Base-by-base conservation (phyloP, 2,113 vertebrate genomes). In the Corapipo altera region DNA sequence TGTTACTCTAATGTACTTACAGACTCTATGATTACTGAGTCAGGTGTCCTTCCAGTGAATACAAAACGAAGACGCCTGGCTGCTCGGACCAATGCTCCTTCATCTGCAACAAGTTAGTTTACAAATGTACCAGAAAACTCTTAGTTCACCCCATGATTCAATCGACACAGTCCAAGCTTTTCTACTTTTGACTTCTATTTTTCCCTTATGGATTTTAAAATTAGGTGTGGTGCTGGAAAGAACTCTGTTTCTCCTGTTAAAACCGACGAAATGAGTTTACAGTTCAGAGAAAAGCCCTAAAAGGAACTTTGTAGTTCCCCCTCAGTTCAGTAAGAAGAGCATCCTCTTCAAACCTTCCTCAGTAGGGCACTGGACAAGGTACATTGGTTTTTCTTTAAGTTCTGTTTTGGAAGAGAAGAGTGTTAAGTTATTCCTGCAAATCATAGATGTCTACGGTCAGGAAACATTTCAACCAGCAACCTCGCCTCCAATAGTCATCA, bases 21-120 rank as follows among this genome's bases (percentile, higher is more conserved):
- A 76, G 98, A 98, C 93, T 99, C 98, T 91, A 99, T 98, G 71
- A 99, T 99, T 90, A 99, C 99, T 2, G 98, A 98, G 97, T 99
- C 98, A 35, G 99, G 99, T 32, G 99, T 99, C 96, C 99, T 97
- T 91, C 99, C 99, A 46, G 99, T 99, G 96, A 99, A 99, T 70
- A 99, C 98, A 90, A 99, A 99, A 93, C 95, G 98, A 77, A 99
- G 97, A 91, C 98, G 98, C 44, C 92, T 98, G 62, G 99, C 99
- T 52, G 99, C 99, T 98, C 99, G 98, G 94, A 99, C 99, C 96
- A 99, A 96, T 6, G 99, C 99, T 35, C 99, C 99, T 96, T 99
- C 99, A 98, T 99, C 99, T 99, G 93, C 51, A 95, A 97, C 37
- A 93, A 95, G 79, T 54, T 67, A 79, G 64, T 91, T 71, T 62